Base-by-base conservation (phyloP, 2,888 invertebrate genomes). In the Sepiola atlantica region DNA sequence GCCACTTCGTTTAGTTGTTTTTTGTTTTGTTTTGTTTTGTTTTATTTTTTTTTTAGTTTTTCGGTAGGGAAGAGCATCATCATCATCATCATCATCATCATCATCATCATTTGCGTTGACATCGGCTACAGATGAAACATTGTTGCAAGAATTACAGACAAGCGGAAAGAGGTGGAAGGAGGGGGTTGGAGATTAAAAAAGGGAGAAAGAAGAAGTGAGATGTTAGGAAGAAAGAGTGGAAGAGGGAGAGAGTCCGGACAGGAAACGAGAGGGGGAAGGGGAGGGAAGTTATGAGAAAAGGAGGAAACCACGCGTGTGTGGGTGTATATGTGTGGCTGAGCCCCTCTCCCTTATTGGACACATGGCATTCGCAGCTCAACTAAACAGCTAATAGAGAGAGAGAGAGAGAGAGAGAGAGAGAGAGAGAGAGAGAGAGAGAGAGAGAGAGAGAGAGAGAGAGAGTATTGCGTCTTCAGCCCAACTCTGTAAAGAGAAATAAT, bases 51-150 rank as follows among this genome's bases (percentile, higher is more conserved):
- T 57, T 57, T 57, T 57, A 6, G 20, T 57, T 57, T 55, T 57
- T 57, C 24, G 0, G 57, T 57, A 28, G 61, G 28, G 21, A 21
- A 28, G 10, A 61, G 24, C 77, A 77, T 77, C 77, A n/a, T n/a
- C n/a, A n/a, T n/a, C n/a, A n/a, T n/a, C n/a, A n/a, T n/a, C n/a
- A n/a, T n/a, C n/a, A n/a, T n/a, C n/a, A 45, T 4, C 45, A 45
- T 45, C 45, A 45, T 45, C 45, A 45, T 45, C 45, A 77, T 77
- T n/a, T 77, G 77, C 16, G 77, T 77, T 77, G 77, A 77, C 77
- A 77, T 77, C 77, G n/a, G n/a, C n/a, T n/a, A 77, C 77, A 77
- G n/a, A 77, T 77, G 77, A 77, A 77, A 77, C n/a, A n/a, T 77
- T 77, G 77, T 18, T 77, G 77, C 77, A 77, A 77, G 77, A 77